phyloP scores from a whole-genome alignment of 2,113 vertebrate species.

The Paracanthobrama guichenoti region DNA sequence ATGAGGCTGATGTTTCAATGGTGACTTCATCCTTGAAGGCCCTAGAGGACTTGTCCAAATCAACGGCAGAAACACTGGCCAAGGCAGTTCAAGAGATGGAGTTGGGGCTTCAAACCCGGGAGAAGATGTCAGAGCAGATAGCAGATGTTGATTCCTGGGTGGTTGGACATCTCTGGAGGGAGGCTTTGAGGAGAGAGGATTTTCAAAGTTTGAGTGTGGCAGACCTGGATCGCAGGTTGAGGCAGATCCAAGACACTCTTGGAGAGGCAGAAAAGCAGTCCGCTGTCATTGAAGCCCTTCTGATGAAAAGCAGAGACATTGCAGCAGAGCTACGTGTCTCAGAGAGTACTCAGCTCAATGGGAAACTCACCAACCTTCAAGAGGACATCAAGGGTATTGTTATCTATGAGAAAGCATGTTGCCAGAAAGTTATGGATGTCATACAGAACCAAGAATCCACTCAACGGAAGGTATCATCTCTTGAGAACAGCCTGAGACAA shows the following conservation, averaged over 20 bases:
- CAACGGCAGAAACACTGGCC: slow-evolving; percentile 75
- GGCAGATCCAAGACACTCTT: slow-evolving; percentile 71
- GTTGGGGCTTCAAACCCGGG: slow-evolving; percentile 81
- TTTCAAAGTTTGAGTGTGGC: slow-evolving; percentile 52
- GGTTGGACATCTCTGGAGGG: slow-evolving; percentile 61
- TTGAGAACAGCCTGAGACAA: slow-evolving; percentile 75
- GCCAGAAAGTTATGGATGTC: slow-evolving; percentile 72
- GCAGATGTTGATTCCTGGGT: slow-evolving; percentile 80
- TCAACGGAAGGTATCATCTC: slow-evolving; percentile 61
- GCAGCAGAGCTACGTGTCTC: slow-evolving; percentile 76
- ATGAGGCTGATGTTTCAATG: slow-evolving; percentile 69
- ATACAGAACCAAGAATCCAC: slow-evolving; percentile 67
- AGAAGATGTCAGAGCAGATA: slow-evolving; percentile 77
- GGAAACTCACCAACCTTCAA: slow-evolving; percentile 79
- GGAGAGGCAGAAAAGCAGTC: slow-evolving; percentile 75
- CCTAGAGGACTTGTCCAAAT: slow-evolving; percentile 78
- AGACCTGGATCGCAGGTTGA: slow-evolving; percentile 68
- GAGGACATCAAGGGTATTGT: slow-evolving; percentile 73
- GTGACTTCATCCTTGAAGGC: slow-evolving; percentile 72
- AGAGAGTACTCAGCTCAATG: slow-evolving; percentile 79
- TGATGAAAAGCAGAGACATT: slow-evolving; percentile 74
- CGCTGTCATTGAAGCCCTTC: slow-evolving; percentile 70
- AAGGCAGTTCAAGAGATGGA: slow-evolving; percentile 78
- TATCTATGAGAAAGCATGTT: slow-evolving; percentile 73
- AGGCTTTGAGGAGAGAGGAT: slow-evolving; percentile 54